Evolutionary conservation across 2,113 vertebrate species (phyloP), one percentile per base, ranked within the genome.

Genomic region (Megalops atlanticus): DNA sequence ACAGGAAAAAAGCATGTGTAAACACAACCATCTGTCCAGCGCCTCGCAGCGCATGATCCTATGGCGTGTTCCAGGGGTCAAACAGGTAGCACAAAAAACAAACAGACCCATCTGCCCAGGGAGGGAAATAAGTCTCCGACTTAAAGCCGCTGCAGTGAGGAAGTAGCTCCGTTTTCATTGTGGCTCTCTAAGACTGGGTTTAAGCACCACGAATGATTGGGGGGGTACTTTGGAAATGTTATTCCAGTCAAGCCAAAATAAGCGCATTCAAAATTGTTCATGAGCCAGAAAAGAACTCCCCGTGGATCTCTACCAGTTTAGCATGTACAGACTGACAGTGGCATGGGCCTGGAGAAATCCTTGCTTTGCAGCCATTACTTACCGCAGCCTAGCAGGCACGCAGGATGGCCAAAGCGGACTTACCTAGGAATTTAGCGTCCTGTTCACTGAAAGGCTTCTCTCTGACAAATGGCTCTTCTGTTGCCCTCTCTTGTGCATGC

Each of bases 1-100:
- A 83, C 82, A n/a, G 77, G 76, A 80, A 77, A 78, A 83, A 40
- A 69, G 79, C 68, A 8, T 36, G 31, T 76, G 58, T 79, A 82
- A 86, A 84, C 83, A 85, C 58, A 39, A 79, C 87, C 83, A 86
- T 87, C 86, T 88, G 76, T 87, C 78, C 15, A 38, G 45, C 39
- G 76, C 47, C 74, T 45, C 49, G 38, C 71, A 80, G 80, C 52
- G 84, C 41, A 39, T 16, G 39, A 80, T 74, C 80, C 81, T 80
- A 14, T 3, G 8, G 75, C 38, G 76, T 79, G 80, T 75, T 58
- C 24, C 35, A 75, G 70, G 58, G 82, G 71, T 83, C 40, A 76
- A 74, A 58, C 84, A 84, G 84, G 81, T 86, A 85, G 73, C 10
- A 58, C 74, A 39, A 68, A 81, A 80, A 31, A 81, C 75, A 83